Evolutionary conservation across 2,113 vertebrate genomes (phyloP).

Genomic region (Gracilinanus agilis): DNA sequence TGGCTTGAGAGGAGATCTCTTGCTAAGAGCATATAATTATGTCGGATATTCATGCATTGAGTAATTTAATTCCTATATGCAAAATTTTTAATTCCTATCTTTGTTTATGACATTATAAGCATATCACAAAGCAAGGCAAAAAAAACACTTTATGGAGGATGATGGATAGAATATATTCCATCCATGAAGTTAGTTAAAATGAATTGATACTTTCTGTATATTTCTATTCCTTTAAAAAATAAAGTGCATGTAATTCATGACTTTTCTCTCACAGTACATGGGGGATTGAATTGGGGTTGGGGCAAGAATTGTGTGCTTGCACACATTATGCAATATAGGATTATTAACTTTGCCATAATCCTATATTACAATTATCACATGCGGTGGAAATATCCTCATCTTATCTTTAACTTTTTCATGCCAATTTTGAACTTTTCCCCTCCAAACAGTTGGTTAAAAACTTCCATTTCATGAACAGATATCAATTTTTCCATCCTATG

Average conservation of each 20-base stretch:
- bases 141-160: not conserved
- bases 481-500: not conserved
- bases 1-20: not conserved
- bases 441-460: constrained; percentile 33
- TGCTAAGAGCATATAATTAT: not conserved
- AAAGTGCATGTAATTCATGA: not conserved
- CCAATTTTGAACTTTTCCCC: not conserved
- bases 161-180: not conserved
- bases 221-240: not conserved
- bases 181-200: not conserved
- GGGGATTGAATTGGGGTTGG: not conserved
- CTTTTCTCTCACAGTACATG: not conserved
- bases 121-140: not conserved
- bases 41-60: not conserved
- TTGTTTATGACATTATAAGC: not conserved
- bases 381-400: not conserved
- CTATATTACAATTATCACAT: no score
- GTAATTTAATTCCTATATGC: not conserved
- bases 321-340: no score
- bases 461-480: not conserved
- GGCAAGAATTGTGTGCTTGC: not conserved
- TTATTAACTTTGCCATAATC: no score
- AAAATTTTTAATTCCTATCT: constrained; percentile 41
- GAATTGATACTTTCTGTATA: not conserved
- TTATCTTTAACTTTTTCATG: not conserved